Evolutionary conservation across 1,140 invertebrate species (phyloP).

Genomic region (Meloidogyne hapla): DNA sequence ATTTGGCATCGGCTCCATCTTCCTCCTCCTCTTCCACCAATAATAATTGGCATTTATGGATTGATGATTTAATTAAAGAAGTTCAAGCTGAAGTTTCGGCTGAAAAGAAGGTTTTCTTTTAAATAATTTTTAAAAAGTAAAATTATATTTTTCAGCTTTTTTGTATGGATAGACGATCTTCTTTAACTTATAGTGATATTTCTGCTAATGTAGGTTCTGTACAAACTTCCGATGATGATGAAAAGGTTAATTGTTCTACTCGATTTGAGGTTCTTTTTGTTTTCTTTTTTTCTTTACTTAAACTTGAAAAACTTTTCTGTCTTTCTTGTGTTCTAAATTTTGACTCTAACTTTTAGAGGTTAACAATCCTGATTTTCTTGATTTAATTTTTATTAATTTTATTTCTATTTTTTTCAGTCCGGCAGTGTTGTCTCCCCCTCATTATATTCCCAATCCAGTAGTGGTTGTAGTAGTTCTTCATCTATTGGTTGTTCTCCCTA

Average conservation of each 20-base stretch:
- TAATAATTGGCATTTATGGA: constrained; percentile 37
- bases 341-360: too few species aligned
- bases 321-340: background rate
- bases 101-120: constrained; percentile 28
- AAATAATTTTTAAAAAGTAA: background rate
- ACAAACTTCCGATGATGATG: background rate
- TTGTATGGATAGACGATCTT: background rate
- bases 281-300: background rate
- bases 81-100: constrained; percentile 39
- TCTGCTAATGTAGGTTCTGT: background rate
- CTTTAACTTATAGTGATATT: background rate
- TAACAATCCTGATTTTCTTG: background rate
- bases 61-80: constrained; percentile 42
- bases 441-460: background rate
- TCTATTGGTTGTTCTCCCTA: background rate
- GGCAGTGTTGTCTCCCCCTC: constrained; percentile 19
- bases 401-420: background rate
- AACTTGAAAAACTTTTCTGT: constrained; percentile 10
- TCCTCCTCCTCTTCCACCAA: background rate
- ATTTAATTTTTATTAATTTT: background rate
- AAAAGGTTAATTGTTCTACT: background rate
- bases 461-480: constrained; percentile 1
- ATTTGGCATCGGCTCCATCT: background rate
- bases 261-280: background rate
- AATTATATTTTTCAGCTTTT: background rate